Conservation (phyloP, 2,888 invertebrate species). For the Melanostoma mellinum region DNA sequence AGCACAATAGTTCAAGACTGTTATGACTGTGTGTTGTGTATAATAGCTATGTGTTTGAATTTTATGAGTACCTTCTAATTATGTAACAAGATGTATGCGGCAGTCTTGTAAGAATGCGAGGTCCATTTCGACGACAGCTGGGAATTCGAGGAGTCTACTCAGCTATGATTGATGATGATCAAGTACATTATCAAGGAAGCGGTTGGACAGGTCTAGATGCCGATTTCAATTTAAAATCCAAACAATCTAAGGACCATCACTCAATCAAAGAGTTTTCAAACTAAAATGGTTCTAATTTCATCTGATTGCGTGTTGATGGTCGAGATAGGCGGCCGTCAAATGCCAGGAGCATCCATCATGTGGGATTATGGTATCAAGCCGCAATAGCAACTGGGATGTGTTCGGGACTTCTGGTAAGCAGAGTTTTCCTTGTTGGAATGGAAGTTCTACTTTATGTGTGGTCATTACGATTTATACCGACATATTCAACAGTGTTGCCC, state of each 20-base stretch:
- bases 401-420: too few relatives aligned
- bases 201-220: constrained; percentile 52
- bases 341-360: constrained; percentile 64
- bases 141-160: constrained; percentile 17
- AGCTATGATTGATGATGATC: constrained; percentile 64
- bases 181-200: constrained; percentile 49
- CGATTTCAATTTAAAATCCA: constrained; percentile 52
- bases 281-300: constrained; percentile 50
- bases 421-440: too few relatives aligned
- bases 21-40: constrained; percentile 25
- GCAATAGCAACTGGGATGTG: constrained; percentile 32
- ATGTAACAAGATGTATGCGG: constrained; percentile 56
- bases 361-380: constrained; percentile 47
- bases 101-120: constrained; percentile 33
- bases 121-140: constrained; percentile 31
- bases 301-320: constrained; percentile 59
- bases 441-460: too few relatives aligned
- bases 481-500: too few relatives aligned
- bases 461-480: too few relatives aligned
- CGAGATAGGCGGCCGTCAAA: constrained; percentile 51
- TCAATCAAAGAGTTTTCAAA: constrained; percentile 49
- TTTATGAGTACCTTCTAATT: constrained; percentile 46
- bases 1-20: constrained; percentile 15
- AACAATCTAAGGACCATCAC: constrained; percentile 51
- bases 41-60: neutral